These are phyloP conservation scores for Aratinga solstitialis DNA, from an alignment of 2,797 vertebrate species.

Conservation along the genomic window DNA sequence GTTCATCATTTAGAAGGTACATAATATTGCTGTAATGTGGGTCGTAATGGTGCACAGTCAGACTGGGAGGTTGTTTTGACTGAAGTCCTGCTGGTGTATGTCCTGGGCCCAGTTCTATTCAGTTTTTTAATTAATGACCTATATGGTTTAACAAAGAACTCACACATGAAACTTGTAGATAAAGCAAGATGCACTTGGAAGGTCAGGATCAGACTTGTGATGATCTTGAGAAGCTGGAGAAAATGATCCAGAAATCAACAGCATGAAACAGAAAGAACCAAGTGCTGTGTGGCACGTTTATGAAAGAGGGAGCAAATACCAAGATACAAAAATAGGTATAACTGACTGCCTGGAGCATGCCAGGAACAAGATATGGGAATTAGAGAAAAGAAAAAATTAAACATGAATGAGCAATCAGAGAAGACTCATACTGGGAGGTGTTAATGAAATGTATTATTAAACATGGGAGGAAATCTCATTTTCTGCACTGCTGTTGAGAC, in stretches of 20 bases:
- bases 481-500: not conserved
- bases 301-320: not conserved
- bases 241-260: not conserved
- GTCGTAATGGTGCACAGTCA: not conserved
- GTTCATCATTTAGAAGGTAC: not conserved
- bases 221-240: not conserved
- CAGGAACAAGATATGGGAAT: slow-evolving; percentile 1
- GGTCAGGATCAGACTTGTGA: not conserved
- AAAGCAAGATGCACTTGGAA: not conserved
- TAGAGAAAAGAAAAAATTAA: slow-evolving; percentile 16
- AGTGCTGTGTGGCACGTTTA: not conserved
- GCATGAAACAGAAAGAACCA: not conserved
- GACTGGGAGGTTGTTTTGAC: not conserved
- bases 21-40: not conserved
- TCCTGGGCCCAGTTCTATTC: not conserved
- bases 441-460: slow-evolving; percentile 10
- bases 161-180: not conserved
- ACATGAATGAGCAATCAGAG: not conserved
- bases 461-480: not conserved
- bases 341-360: not conserved
- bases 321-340: not conserved
- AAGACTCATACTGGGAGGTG: not conserved
- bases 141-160: not conserved
- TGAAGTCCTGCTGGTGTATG: not conserved
- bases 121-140: not conserved